Percentiles rank a stretch among this genome's conserved stretches.
phyloP scores from a whole-genome alignment of 2,113 vertebrate genomes.

The Paratilapia polleni region DNA sequence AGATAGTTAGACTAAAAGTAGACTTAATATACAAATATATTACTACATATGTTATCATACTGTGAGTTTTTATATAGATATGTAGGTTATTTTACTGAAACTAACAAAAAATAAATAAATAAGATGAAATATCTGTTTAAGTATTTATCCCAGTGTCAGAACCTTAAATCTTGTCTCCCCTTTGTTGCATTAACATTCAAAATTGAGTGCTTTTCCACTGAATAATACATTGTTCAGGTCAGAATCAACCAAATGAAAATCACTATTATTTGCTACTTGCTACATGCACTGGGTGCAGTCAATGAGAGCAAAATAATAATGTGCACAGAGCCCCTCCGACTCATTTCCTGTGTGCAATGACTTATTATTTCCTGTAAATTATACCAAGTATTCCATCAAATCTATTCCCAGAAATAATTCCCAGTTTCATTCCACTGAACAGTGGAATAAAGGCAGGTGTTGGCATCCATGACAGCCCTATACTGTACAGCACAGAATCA shows the following conservation, averaged over 20 bases:
- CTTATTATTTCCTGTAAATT: constrained; percentile 62
- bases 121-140: neutral
- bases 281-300: neutral
- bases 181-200: neutral
- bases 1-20: neutral
- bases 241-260: constrained; percentile 2
- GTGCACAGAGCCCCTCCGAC: neutral
- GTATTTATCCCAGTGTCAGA: constrained; percentile 19
- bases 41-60: neutral
- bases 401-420: constrained; percentile 61
- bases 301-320: constrained; percentile 6
- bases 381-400: constrained; percentile 64
- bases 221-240: neutral
- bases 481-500: constrained; percentile 67
- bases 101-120: neutral
- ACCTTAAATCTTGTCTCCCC: neutral
- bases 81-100: too few relatives aligned
- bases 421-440: constrained; percentile 40
- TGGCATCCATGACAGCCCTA: constrained; percentile 61
- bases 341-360: constrained; percentile 43
- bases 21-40: neutral
- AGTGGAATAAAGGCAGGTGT: constrained; percentile 57
- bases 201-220: neutral
- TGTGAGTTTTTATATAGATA: too few relatives aligned
- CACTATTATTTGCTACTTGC: neutral